These are phyloP conservation scores for Heliconius ethilla DNA, from an alignment of 2,888 invertebrate species.

Conservation along the genomic window DNA sequence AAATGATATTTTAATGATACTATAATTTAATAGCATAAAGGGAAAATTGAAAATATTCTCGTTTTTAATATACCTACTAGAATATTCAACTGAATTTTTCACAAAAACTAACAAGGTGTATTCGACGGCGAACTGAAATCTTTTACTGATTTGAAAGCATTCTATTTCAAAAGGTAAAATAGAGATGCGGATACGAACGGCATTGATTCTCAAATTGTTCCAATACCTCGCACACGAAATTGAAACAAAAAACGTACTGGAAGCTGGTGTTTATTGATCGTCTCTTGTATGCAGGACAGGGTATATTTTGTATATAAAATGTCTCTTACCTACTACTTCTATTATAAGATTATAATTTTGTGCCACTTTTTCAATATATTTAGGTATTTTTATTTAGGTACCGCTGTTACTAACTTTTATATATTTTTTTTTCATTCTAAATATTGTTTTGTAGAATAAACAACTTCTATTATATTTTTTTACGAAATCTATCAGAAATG, in stretches of 20 bases:
- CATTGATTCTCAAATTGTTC: conserved; percentile 35
- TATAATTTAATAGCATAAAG: neutral
- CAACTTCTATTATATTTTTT: too few species aligned
- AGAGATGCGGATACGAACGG: conserved; percentile 28
- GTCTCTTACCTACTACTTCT: neutral
- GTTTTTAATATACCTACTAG: neutral
- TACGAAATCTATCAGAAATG: too few species aligned
- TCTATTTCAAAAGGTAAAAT: conserved; percentile 32
- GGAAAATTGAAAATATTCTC: neutral
- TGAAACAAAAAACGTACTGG: conserved; percentile 24
- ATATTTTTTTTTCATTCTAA: too few species aligned
- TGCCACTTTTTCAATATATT: too few species aligned
- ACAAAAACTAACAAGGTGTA: conserved; percentile 27
- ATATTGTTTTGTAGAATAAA: too few species aligned
- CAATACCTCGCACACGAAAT: conserved; percentile 27
- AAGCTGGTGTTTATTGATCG: conserved; percentile 26
- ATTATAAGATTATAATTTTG: too few species aligned
- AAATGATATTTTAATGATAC: neutral
- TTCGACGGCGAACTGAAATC: conserved; percentile 27
- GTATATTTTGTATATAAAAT: neutral
- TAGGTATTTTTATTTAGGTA: too few species aligned
- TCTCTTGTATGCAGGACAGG: conserved; percentile 2
- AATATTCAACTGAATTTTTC: conserved; percentile 14
- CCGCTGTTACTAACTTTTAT: too few species aligned
- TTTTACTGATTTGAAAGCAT: conserved; percentile 33